Evolutionary conservation across 2,113 vertebrate genomes (phyloP).

Genomic region (Bubo scandiacus): DNA sequence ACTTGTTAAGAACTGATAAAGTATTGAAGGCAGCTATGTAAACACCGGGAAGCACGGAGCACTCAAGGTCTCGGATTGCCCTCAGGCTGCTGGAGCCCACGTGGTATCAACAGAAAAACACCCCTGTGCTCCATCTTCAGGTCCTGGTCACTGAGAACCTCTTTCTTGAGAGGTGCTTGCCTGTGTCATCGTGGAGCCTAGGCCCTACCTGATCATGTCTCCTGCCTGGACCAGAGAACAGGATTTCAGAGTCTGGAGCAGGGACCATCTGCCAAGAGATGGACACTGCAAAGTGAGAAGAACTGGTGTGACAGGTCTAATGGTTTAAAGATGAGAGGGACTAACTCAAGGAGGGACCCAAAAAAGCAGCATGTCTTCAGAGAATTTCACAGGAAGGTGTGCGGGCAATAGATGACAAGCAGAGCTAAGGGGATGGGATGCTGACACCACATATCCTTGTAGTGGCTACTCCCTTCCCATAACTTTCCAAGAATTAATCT

Average conservation of each 20-base stretch:
- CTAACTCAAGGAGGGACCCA: neutral
- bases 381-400: neutral
- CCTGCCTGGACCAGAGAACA: neutral
- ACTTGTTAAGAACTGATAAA: neutral
- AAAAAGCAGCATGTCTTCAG: neutral
- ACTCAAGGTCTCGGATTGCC: neutral
- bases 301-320: neutral
- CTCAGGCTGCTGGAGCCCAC: neutral
- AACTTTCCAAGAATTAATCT: neutral
- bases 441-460: neutral
- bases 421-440: neutral
- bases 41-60: neutral
- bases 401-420: neutral
- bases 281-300: neutral
- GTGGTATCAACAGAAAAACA: neutral
- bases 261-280: neutral
- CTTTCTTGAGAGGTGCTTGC: neutral
- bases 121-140: neutral
- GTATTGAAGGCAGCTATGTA: neutral
- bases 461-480: neutral
- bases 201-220: neutral
- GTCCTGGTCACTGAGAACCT: neutral
- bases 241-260: neutral
- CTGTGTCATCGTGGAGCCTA: neutral
- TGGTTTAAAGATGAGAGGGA: neutral